A percentile compares a stretch with the other conserved stretches of the same genome.
Conservation (phyloP, 1,140 invertebrate species). For the Cotesia chilonis region DNA sequence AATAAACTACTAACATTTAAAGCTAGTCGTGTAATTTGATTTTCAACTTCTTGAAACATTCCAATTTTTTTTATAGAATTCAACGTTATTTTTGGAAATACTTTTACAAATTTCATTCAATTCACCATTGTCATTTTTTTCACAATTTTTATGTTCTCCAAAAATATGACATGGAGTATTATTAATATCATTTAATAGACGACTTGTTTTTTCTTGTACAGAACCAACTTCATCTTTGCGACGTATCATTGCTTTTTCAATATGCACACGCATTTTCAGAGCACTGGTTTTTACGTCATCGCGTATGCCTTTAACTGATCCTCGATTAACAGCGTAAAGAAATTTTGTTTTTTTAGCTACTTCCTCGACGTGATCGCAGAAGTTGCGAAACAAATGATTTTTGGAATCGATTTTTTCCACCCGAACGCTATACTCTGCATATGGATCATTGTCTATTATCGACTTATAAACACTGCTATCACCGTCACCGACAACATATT, state of each 20-base stretch:
- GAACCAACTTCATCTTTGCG: constrained; percentile 14
- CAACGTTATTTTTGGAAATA: too few relatives aligned
- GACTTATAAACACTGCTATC: constrained; percentile 49
- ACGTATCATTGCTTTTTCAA: background rate
- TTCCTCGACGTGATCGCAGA: constrained; percentile 34
- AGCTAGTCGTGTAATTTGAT: constrained; percentile 18
- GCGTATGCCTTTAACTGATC: too few relatives aligned
- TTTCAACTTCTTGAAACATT: constrained; percentile 20
- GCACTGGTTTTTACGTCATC: too few relatives aligned
- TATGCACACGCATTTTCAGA: too few relatives aligned
- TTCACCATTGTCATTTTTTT: too few relatives aligned
- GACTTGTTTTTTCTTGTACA: constrained; percentile 18
- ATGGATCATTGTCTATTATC: constrained; percentile 35
- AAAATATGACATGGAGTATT: constrained; percentile 42
- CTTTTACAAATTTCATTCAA: too few relatives aligned
- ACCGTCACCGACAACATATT: constrained; percentile 51
- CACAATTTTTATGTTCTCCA: constrained; percentile 40
- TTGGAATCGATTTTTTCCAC: constrained; percentile 48
- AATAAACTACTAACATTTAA: constrained; percentile 46
- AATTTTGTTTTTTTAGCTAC: background rate
- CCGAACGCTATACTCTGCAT: constrained; percentile 39
- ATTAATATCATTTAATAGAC: constrained; percentile 38
- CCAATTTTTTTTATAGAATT: background rate
- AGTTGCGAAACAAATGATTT: constrained; percentile 40
- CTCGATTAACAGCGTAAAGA: background rate